Evolutionary conservation across 1,140 invertebrate species (phyloP), one percentile per base, ranked within the genome.

Genomic region (Ephestia elutella): DNA sequence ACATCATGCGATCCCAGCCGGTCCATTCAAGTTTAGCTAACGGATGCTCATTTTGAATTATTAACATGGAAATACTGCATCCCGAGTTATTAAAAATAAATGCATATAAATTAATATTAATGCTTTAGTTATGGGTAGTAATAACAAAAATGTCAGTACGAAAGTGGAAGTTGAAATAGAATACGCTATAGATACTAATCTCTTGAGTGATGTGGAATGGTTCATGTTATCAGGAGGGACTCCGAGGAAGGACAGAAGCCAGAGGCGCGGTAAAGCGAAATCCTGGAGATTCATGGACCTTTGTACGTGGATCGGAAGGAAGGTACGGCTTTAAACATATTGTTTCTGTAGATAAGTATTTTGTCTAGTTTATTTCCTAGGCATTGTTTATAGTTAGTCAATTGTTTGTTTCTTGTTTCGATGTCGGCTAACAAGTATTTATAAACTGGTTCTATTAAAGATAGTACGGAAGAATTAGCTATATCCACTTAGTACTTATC

Each of bases 251-350:
- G 82, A 85, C 17, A 78, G 69, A 54, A 68, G 56, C 25, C 50
- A 68, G 48, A 67, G 81, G 3, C 68, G 81, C 8, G 71, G 58
- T 17, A 71, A 75, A 13, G 62, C 80, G 2, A 82, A 73, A 51
- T 61, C 71, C 56, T 84, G 81, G 72, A 70, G 56, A 49, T 70
- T 87, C 49, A 68, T 85, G 48, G 84, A 86, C 48, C 65, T 87
- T 18, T 87, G 84, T 57, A 67, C 77, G 28, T 86, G 84, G 82
- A 83, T 87, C 57, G 84, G 84, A 10, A 80, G 62, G 57, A 87
- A 86, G 84, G 84, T 87, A 74, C 59, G 19, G 13, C 13, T 60
- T 35, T 32, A 10, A 32, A 7, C 4, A 32, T 10, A 3, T 32
- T 32, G 18, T 49, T 17, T 63, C 44, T 54, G 15, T 53, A 49